These are phyloP conservation scores for Norana najaformis DNA, from an alignment of 2,888 invertebrate species.

Conservation along the genomic window DNA sequence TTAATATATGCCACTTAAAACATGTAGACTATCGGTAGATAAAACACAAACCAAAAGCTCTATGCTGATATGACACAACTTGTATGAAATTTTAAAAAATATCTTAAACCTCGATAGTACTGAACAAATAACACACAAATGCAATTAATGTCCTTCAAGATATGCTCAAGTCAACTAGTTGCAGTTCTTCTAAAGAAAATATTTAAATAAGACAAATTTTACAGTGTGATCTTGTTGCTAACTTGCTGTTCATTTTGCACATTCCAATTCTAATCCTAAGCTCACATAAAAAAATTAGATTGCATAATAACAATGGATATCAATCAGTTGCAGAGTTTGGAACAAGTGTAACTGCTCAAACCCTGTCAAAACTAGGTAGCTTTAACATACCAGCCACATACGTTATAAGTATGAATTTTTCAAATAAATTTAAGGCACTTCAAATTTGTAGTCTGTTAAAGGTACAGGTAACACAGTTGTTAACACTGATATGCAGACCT, in stretches of 20 bases:
- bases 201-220: neutral
- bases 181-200: neutral
- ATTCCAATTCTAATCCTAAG: neutral
- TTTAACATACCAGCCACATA: neutral
- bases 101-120: neutral
- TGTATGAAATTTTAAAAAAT: neutral
- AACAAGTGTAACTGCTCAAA: neutral
- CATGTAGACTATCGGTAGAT: neutral
- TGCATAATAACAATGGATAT: neutral
- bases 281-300: neutral
- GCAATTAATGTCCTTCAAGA: neutral
- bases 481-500: neutral
- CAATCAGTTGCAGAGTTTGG: neutral
- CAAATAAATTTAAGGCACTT: neutral
- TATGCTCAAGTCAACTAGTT: neutral
- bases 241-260: neutral
- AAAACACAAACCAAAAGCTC: neutral
- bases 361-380: neutral
- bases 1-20: neutral
- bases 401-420: neutral
- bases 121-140: neutral
- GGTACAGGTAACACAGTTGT: neutral
- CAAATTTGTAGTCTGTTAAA: neutral
- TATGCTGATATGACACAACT: neutral
- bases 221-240: neutral